Evolutionary conservation across 1,140 invertebrate species (phyloP).

Genomic region (Musca vetustissima): DNA sequence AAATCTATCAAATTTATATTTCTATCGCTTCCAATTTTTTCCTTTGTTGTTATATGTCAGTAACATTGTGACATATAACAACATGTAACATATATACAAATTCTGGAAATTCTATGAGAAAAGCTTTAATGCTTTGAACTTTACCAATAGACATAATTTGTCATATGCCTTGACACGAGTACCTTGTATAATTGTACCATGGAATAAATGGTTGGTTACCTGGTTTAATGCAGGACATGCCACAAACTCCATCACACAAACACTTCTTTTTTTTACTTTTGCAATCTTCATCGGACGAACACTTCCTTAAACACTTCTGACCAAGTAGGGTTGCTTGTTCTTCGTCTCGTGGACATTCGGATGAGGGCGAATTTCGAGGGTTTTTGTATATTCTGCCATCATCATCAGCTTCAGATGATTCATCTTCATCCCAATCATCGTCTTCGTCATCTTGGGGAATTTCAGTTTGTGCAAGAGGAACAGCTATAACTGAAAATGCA

Average conservation of each 20-base stretch:
- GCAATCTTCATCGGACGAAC: conserved; percentile 91
- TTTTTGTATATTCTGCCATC: conserved; percentile 82
- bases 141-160: no score
- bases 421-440: conserved; percentile 64
- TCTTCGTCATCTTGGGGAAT: conserved; percentile 64
- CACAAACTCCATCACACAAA: conserved; percentile 93
- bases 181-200: no score
- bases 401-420: conserved; percentile 59
- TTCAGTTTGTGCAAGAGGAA: conserved; percentile 44
- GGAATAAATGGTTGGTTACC: no score
- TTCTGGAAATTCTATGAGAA: no score
- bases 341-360: conserved; percentile 79
- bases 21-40: no score
- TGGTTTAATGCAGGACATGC: conserved; percentile 95
- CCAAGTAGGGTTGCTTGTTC: conserved; percentile 66
- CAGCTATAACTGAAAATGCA: conserved; percentile 39
- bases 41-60: no score
- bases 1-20: no score
- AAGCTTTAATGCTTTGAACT: no score
- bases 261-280: conserved; percentile 96
- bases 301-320: conserved; percentile 90
- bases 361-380: conserved; percentile 82
- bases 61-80: no score
- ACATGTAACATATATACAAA: no score
- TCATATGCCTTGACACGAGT: no score